Percentiles rank a stretch among this genome's conserved stretches.
These are phyloP conservation scores for Steromphala cineraria DNA, from an alignment of 2,888 invertebrate species.

Conservation along the genomic window DNA sequence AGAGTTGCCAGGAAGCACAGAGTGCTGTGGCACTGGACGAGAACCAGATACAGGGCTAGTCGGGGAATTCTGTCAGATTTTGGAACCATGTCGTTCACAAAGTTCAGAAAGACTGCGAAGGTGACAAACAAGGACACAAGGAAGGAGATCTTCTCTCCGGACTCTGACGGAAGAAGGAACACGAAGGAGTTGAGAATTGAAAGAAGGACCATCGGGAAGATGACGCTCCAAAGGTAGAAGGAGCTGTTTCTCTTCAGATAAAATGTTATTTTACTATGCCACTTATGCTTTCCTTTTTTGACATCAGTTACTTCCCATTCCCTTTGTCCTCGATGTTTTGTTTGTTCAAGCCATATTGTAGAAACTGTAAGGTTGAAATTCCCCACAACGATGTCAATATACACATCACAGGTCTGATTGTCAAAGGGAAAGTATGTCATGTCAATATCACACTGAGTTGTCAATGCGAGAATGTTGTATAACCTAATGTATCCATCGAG, in stretches of 20 bases:
- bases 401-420: not conserved
- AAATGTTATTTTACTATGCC: not conserved
- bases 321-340: not conserved
- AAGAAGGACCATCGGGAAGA: not conserved
- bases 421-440: not conserved
- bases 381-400: not conserved
- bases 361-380: not conserved
- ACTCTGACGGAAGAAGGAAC: not conserved
- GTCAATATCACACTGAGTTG: not conserved
- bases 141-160: not conserved
- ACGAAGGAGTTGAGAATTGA: not conserved
- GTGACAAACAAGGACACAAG: not conserved
- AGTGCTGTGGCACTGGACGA: not conserved
- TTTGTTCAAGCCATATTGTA: not conserved
- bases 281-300: not conserved
- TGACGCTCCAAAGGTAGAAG: not conserved
- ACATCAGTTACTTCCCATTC: not conserved
- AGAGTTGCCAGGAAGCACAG: not conserved
- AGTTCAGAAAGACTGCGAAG: not conserved
- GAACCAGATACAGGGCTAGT: not conserved
- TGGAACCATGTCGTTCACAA: not conserved
- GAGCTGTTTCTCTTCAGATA: not conserved
- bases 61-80: not conserved
- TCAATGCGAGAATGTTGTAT: not conserved
- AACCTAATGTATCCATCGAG: not conserved